phyloP scores from a whole-genome alignment of 1,140 invertebrate genomes.

The Trichoplusia ni region DNA sequence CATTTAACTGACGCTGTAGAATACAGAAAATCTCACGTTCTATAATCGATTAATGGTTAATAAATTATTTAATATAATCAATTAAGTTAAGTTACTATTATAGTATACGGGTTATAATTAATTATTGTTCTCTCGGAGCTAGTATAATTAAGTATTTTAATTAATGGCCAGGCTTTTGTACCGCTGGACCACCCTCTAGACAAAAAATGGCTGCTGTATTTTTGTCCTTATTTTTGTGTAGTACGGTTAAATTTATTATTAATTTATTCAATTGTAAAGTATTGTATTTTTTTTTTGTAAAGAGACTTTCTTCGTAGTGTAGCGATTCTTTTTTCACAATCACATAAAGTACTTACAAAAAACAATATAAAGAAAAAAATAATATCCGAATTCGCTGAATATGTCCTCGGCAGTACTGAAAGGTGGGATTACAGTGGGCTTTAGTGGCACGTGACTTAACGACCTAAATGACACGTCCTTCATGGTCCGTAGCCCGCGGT shows the following conservation, averaged over 20 bases:
- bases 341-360: too few relatives aligned
- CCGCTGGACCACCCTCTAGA: constrained; percentile 10
- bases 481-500: not conserved
- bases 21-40: too few relatives aligned
- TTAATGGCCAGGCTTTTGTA: constrained; percentile 14
- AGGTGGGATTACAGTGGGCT: not conserved
- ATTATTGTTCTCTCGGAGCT: constrained; percentile 26
- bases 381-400: too few relatives aligned
- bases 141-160: constrained; percentile 32
- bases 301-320: too few relatives aligned
- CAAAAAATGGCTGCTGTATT: not conserved
- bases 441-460: not conserved
- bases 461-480: constrained; percentile 5
- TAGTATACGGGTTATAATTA: constrained; percentile 27
- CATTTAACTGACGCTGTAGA: too few relatives aligned
- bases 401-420: too few relatives aligned
- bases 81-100: constrained; percentile 22
- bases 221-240: not conserved
- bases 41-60: constrained; percentile 5
- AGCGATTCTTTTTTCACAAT: too few relatives aligned
- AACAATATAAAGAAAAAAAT: too few relatives aligned
- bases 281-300: too few relatives aligned
- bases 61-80: constrained; percentile 28
- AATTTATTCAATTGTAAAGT: too few relatives aligned
- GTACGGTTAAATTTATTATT: too few relatives aligned